Conservation (phyloP, 2,888 invertebrate genomes). For the Neoaliturus tenellus region DNA sequence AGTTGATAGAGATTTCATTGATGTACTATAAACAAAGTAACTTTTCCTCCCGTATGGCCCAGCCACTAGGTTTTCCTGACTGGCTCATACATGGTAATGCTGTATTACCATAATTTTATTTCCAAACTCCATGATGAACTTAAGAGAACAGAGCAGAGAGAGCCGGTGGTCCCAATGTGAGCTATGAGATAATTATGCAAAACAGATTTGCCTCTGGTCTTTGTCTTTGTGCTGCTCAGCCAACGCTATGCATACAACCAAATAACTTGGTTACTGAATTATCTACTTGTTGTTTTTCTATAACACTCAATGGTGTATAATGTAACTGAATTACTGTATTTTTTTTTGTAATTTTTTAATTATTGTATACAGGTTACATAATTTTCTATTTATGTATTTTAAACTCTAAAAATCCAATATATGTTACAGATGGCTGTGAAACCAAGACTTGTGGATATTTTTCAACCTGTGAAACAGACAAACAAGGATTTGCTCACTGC, state of each 20-base stretch:
- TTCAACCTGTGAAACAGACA: conserved; percentile 82
- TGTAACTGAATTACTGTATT: too few species aligned
- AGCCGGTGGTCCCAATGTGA: not conserved
- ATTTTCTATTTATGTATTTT: not conserved
- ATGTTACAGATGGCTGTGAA: conserved; percentile 83
- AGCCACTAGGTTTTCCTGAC: too few species aligned
- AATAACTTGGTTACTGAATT: conserved; percentile 7
- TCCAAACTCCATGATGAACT: not conserved
- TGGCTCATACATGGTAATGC: too few species aligned
- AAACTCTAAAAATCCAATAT: not conserved
- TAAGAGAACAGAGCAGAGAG: not conserved
- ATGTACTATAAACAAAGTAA: too few species aligned
- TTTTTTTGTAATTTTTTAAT: too few species aligned
- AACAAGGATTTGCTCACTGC: conserved; percentile 76
- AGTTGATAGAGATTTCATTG: too few species aligned
- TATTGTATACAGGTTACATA: not conserved
- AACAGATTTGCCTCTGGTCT: not conserved
- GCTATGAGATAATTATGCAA: conserved; percentile 15
- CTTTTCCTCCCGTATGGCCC: too few species aligned
- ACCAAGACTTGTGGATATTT: conserved; percentile 86
- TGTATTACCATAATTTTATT: too few species aligned
- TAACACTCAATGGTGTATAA: too few species aligned
- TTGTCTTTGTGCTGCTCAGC: conserved; percentile 5
- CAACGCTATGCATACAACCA: conserved; percentile 13
- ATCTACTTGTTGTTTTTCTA: not conserved